phyloP scores from a whole-genome alignment of 2,113 vertebrate species.

The Willisornis vidua region DNA sequence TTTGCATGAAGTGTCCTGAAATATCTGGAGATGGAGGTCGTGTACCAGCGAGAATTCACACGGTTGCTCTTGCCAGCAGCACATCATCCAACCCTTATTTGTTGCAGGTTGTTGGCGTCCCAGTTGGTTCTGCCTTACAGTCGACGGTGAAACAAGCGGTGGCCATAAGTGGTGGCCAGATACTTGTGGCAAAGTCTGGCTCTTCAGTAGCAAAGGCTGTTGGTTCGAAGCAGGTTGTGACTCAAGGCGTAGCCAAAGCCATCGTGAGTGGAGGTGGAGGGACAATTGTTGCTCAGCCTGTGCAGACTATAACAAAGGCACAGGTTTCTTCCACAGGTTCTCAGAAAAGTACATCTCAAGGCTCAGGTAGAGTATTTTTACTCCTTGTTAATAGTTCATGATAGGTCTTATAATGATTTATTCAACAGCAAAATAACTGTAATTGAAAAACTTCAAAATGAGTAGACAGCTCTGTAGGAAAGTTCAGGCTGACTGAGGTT shows the following conservation, averaged over 20 bases:
- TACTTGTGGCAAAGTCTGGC: conserved; percentile 92
- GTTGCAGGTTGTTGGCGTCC: conserved; percentile 89
- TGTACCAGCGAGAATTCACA: background rate
- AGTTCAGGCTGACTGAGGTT: background rate
- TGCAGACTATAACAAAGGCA: conserved; percentile 83
- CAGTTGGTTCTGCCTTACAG: conserved; percentile 88
- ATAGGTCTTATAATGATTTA: background rate
- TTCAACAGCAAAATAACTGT: background rate
- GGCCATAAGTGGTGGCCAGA: conserved; percentile 95
- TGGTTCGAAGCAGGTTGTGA: conserved; percentile 92
- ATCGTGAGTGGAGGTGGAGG: conserved; percentile 89
- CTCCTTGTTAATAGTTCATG: background rate
- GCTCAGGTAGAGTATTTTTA: conserved; percentile 77
- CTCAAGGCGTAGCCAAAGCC: conserved; percentile 96
- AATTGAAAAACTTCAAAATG: background rate
- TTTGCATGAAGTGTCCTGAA: background rate
- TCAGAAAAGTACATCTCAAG: conserved; percentile 89
- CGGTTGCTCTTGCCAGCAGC: background rate
- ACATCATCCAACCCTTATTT: conserved; percentile 10
- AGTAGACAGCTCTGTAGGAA: background rate
- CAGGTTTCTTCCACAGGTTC: conserved; percentile 80
- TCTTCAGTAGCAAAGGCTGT: conserved; percentile 88
- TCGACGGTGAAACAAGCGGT: conserved; percentile 92
- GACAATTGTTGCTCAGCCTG: conserved; percentile 85
- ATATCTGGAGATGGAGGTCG: background rate